Percentiles rank a stretch among this genome's conserved stretches.
phyloP scores from a whole-genome alignment of 1,140 invertebrate genomes.

The Leptopilina clavipes region DNA sequence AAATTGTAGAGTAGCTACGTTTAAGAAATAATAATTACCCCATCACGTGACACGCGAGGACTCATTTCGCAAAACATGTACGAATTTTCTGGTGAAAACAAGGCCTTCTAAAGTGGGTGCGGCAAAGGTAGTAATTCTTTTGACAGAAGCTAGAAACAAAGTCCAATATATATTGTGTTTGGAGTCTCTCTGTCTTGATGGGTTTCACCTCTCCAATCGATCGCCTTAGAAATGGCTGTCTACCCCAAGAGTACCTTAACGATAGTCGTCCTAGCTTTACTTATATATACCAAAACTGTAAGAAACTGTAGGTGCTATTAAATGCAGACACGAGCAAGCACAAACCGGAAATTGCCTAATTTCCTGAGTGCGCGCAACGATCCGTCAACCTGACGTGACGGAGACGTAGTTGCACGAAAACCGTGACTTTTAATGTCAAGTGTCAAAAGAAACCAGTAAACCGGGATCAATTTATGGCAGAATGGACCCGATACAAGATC shows the following conservation, averaged over 20 bases:
- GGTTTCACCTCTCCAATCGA: conserved; percentile 64
- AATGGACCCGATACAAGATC: not conserved
- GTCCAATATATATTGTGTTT: conserved; percentile 8
- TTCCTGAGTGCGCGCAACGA: conserved; percentile 75
- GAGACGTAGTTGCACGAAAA: conserved; percentile 71
- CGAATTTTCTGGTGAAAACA: conserved; percentile 35
- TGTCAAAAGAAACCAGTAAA: conserved; percentile 71
- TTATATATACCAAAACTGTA: conserved; percentile 62
- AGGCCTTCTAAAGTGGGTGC: conserved; percentile 39
- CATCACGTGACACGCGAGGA: conserved; percentile 29
- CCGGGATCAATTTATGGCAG: not conserved
- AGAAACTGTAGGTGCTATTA: conserved; percentile 72
- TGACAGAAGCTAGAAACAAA: conserved; percentile 25
- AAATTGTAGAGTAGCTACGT: conserved; percentile 30
- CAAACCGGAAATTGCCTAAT: conserved; percentile 76
- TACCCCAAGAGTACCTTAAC: conserved; percentile 60
- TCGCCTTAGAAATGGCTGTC: conserved; percentile 58
- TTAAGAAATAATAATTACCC: conserved; percentile 9
- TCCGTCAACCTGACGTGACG: conserved; percentile 74
- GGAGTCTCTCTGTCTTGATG: not conserved
- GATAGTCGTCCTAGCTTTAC: conserved; percentile 65
- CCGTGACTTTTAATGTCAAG: conserved; percentile 75
- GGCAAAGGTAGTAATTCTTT: conserved; percentile 14
- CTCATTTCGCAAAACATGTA: conserved; percentile 40
- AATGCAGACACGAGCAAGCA: conserved; percentile 73